Percentiles rank a stretch among this genome's conserved stretches.
Conservation (phyloP, 2,888 invertebrate genomes). For the Leptopterna dolabrata region DNA sequence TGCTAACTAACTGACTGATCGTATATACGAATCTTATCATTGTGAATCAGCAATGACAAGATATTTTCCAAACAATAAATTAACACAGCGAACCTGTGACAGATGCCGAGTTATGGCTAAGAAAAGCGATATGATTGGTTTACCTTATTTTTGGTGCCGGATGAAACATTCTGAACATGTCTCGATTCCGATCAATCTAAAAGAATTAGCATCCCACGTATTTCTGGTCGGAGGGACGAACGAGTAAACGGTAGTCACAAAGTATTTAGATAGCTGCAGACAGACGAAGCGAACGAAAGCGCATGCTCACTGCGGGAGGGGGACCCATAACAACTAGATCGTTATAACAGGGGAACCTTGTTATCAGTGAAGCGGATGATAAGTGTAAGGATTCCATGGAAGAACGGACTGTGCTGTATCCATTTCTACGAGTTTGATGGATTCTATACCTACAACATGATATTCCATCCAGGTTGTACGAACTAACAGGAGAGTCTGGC, state of each 20-base stretch:
- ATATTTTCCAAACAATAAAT: background rate
- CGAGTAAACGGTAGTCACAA: background rate
- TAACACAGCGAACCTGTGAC: background rate
- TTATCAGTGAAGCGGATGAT: background rate
- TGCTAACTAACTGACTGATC: too few species aligned
- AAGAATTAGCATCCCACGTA: background rate
- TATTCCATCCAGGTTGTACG: too few species aligned
- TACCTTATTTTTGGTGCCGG: background rate
- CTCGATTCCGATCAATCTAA: background rate
- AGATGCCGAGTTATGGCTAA: background rate
- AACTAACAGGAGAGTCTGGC: too few species aligned
- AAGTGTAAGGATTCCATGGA: too few species aligned
- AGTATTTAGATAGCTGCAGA: background rate
- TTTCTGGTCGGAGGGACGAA: background rate
- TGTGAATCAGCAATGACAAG: background rate
- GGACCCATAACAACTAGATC: constrained; percentile 12
- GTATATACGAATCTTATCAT: background rate
- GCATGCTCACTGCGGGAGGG: background rate
- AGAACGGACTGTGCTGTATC: background rate
- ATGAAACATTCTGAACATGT: background rate
- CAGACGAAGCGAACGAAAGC: background rate
- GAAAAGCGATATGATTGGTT: background rate
- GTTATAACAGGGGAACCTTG: background rate
- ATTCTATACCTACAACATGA: too few species aligned
- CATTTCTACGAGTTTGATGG: too few species aligned